Percentiles rank a stretch among this genome's conserved stretches.
Conservation (phyloP, 2,888 invertebrate species). For the Cephus sareptanus region DNA sequence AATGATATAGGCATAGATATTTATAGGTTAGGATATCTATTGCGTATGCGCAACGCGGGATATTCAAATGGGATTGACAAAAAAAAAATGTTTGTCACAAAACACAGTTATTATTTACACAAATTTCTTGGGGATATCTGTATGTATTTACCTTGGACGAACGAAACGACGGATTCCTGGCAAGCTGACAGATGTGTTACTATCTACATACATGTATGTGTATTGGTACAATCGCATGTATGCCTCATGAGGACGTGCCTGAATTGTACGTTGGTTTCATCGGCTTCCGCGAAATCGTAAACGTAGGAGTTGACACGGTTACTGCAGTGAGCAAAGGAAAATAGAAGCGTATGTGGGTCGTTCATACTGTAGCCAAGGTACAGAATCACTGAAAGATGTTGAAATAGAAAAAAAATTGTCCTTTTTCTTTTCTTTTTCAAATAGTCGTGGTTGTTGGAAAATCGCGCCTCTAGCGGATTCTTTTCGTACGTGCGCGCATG, state of each 20-base stretch:
- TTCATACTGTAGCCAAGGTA: background rate
- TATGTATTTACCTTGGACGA: background rate
- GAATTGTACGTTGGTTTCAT: background rate
- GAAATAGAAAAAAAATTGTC: constrained; percentile 23
- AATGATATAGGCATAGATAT: background rate
- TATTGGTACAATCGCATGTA: background rate
- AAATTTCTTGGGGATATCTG: background rate
- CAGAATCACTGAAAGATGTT: constrained; percentile 3
- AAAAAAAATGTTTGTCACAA: background rate
- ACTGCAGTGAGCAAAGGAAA: constrained; percentile 7
- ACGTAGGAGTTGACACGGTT: constrained; percentile 13
- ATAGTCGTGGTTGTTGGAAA: constrained; percentile 17
- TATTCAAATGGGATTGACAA: background rate
- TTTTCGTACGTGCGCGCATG: background rate
- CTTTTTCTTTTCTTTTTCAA: constrained; percentile 28
- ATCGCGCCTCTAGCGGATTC: background rate
- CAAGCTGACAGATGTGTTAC: constrained; percentile 28
- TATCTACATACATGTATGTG: background rate
- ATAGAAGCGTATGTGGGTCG: constrained; percentile 12
- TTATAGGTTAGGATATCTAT: too few relatives aligned
- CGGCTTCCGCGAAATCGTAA: constrained; percentile 18
- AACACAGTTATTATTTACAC: background rate
- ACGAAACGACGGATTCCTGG: constrained; percentile 28
- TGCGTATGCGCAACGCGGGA: background rate
- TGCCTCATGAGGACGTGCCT: background rate